phyloP scores from a whole-genome alignment of 1,140 invertebrate species.

The Teleogryllus occipitalis region DNA sequence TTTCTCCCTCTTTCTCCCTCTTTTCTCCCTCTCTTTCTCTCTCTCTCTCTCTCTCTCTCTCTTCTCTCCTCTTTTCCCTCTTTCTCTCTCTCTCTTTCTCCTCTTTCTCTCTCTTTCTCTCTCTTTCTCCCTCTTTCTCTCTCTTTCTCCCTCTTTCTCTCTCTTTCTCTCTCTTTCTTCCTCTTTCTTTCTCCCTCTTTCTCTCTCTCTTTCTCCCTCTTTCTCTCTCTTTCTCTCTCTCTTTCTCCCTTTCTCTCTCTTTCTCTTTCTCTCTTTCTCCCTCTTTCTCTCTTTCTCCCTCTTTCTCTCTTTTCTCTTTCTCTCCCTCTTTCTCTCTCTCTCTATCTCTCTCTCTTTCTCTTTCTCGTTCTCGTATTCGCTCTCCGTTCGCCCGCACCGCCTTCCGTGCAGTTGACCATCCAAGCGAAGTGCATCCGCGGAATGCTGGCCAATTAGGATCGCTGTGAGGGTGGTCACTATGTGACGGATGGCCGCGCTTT shows the following conservation, averaged over 20 bases:
- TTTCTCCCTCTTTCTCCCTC: background rate
- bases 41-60: background rate
- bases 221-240: background rate
- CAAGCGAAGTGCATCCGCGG: too few species aligned
- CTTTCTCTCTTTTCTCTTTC: too few species aligned
- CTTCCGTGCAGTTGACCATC: too few species aligned
- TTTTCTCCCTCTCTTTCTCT: background rate
- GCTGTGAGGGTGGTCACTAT: too few species aligned
- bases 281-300: background rate
- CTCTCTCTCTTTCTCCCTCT: background rate
- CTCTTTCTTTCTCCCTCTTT: background rate
- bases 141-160: background rate
- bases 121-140: background rate
- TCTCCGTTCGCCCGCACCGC: too few species aligned
- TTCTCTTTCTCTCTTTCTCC: background rate
- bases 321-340: too few species aligned
- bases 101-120: background rate
- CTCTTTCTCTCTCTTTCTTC: background rate
- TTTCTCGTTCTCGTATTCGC: too few species aligned
- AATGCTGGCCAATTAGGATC: too few species aligned
- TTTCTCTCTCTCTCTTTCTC: background rate
- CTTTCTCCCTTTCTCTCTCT: background rate
- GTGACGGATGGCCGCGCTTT: too few species aligned
- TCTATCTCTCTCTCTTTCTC: too few species aligned
- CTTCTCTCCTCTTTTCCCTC: background rate